phyloP scores from a whole-genome alignment of 2,888 invertebrate genomes.

The Catotricha subobsoleta region DNA sequence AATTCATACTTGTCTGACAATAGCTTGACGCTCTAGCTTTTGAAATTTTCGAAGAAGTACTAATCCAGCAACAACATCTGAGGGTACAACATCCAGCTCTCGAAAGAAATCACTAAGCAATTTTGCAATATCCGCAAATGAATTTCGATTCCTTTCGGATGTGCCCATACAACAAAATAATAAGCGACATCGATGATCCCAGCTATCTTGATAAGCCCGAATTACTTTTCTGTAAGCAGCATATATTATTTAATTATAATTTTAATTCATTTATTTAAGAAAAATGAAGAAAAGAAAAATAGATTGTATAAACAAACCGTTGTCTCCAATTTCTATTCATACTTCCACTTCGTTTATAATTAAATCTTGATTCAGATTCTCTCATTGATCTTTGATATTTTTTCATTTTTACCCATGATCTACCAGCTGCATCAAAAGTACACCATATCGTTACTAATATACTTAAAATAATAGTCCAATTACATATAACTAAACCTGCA shows the following conservation, averaged over 20 bases:
- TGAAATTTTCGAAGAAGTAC: slow-evolving; percentile 64
- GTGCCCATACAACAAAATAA: slow-evolving; percentile 68
- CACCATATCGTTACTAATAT: slow-evolving; percentile 67
- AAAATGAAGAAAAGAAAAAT: slow-evolving; percentile 3
- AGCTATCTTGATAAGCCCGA: slow-evolving; percentile 70
- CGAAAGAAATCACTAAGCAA: slow-evolving; percentile 72
- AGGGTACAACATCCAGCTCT: slow-evolving; percentile 73
- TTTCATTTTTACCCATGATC: slow-evolving; percentile 82
- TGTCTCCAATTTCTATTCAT: slow-evolving; percentile 67
- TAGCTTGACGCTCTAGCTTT: slow-evolving; percentile 55
- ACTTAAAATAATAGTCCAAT: slow-evolving; percentile 54
- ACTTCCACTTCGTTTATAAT: slow-evolving; percentile 58
- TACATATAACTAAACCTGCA: slow-evolving; percentile 56
- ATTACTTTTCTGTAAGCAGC: slow-evolving; percentile 53
- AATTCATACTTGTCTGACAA: slow-evolving; percentile 42
- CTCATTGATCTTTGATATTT: slow-evolving; percentile 67
- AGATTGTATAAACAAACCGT: slow-evolving; percentile 33
- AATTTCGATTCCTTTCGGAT: slow-evolving; percentile 58
- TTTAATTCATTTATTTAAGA: background rate
- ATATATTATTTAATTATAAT: background rate
- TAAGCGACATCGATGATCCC: slow-evolving; percentile 66
- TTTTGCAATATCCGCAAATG: slow-evolving; percentile 68
- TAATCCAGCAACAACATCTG: slow-evolving; percentile 70
- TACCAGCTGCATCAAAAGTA: slow-evolving; percentile 70
- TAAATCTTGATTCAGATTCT: slow-evolving; percentile 54